phyloP scores from a whole-genome alignment of 1,140 invertebrate species.

The Calliphora vicina region DNA sequence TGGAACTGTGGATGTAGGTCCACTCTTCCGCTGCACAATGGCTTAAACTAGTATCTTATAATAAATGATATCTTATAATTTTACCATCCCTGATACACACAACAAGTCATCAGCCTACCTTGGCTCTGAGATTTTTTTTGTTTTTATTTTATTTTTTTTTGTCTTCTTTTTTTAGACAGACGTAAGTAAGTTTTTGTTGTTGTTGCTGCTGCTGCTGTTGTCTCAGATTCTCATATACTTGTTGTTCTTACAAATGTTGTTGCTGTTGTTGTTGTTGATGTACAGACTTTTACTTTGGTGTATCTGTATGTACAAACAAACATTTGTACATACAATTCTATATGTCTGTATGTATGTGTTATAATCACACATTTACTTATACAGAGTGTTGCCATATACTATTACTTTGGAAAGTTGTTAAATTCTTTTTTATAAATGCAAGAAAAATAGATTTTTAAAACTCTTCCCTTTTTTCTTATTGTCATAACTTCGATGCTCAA shows the following conservation, averaged over 20 bases:
- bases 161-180: not conserved
- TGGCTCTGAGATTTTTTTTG: conserved; percentile 29
- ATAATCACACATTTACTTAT: not conserved
- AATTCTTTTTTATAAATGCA: too few relatives aligned
- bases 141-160: not conserved
- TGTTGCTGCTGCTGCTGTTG: not conserved
- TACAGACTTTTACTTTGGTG: not conserved
- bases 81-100: not conserved
- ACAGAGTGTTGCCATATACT: not conserved
- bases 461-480: too few relatives aligned
- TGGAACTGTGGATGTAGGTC: too few relatives aligned
- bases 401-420: not conserved
- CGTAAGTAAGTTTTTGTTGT: conserved; percentile 6
- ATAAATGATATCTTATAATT: too few relatives aligned
- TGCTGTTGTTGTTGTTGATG: not conserved
- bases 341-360: not conserved
- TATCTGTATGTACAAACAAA: not conserved
- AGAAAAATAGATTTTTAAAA: too few relatives aligned
- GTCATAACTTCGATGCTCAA: too few relatives aligned
- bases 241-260: not conserved
- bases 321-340: not conserved
- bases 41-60: too few relatives aligned
- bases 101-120: conserved; percentile 34
- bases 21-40: too few relatives aligned
- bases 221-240: conserved; percentile 19